Evolutionary conservation across 2,113 vertebrate genomes (phyloP), one percentile per base, ranked within the genome.

Genomic region (Meriones unguiculatus): DNA sequence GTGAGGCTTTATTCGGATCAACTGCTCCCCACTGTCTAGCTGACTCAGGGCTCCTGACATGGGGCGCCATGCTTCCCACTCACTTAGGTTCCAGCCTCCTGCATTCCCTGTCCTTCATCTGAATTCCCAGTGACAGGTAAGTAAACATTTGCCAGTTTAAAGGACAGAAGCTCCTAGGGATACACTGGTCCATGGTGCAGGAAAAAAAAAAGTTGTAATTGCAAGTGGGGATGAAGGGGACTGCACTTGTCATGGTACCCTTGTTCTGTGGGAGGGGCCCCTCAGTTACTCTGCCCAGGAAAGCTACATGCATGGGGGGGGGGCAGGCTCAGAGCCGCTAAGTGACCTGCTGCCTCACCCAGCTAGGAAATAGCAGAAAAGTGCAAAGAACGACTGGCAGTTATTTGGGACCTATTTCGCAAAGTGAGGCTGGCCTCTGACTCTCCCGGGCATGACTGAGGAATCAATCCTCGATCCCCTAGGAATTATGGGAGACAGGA

Each of bases 1-100:
- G 92, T 41, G 70, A 38, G 96, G 78, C 89, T 97, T 95, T 97
- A 97, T 95, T 89, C 57, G 81, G 95, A 90, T 69, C 87, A 82
- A 25, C 52, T 81, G 81, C 0, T 0, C 78, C 84, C 96, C 90
- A 57, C 59, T n/a, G 82, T 41, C 28, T 65, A 0, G 94, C 93
- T 96, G 90, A 94, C 91, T 92, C 95, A 50, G 46, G 89, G 67
- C 38, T 94, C 75, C 54, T 50, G 69, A 80, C 76, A 81, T 0
- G 30, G 81, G 82, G 80, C 35, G 88, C 86, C 50, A 2, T 0
- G 1, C 30, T 57, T 57, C 82, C 24, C 41, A 30, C 54, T 94
- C 88, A 70, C 41, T 52, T 9, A 22, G 76, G 84, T n/a, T 75
- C 87, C 73, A 85, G 64, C 73, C 52, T 77, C 76, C n/a, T n/a